A percentile compares a stretch with the other conserved stretches of the same genome.
These are phyloP conservation scores for Myodes glareolus DNA, from an alignment of 2,113 vertebrate species.

Conservation along the genomic window DNA sequence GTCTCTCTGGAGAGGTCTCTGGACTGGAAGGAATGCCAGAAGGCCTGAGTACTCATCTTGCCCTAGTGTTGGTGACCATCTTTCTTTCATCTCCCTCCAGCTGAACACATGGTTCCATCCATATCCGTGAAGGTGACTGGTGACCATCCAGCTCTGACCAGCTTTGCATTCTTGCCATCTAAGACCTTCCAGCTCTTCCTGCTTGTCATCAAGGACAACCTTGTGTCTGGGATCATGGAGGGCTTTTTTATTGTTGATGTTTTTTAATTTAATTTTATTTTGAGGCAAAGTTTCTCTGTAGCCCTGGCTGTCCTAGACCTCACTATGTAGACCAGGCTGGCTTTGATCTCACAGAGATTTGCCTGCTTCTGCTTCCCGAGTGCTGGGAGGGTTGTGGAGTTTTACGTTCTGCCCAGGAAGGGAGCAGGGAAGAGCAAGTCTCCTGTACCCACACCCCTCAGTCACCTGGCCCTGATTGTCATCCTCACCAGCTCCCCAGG, in stretches of 20 bases:
- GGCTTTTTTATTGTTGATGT: not conserved
- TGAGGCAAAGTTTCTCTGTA: not conserved
- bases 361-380: not conserved
- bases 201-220: not conserved
- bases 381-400: not conserved
- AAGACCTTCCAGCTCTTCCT: not conserved
- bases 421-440: too few species aligned
- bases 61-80: not conserved
- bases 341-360: not conserved
- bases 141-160: not conserved
- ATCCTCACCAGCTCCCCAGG: not conserved
- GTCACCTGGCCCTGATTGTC: not conserved
- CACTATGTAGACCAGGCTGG: not conserved
- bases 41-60: not conserved
- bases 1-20: not conserved
- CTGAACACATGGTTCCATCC: not conserved
- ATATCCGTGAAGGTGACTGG: not conserved
- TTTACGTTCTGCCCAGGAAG: not conserved
- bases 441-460: accelerated
- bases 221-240: not conserved
- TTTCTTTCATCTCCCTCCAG: not conserved
- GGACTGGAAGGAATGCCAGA: not conserved
- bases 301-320: not conserved
- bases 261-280: not conserved
- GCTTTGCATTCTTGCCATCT: not conserved